Percentiles rank a stretch among this genome's conserved stretches.
Conservation (phyloP, 1,140 invertebrate genomes). For the Aphidius ervi region DNA sequence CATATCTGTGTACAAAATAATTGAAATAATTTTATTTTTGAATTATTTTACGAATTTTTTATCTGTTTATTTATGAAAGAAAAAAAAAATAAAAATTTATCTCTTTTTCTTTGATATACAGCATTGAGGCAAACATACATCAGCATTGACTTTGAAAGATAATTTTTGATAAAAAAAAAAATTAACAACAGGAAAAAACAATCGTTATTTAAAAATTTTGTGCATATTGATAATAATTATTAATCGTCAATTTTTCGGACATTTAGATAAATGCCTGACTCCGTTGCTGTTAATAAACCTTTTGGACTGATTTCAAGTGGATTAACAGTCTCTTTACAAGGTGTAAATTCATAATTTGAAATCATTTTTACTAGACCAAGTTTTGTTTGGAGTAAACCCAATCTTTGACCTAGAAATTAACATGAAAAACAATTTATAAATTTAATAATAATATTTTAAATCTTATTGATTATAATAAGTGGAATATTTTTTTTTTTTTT, state of each 20-base stretch:
- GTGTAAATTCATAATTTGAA: slow-evolving; percentile 40
- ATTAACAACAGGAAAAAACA: no score
- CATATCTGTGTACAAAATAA: no score
- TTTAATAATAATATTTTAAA: no score
- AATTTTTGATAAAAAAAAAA: no score
- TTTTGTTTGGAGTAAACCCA: slow-evolving; percentile 62
- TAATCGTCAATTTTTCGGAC: not conserved
- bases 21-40: slow-evolving; percentile 1
- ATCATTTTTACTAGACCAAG: slow-evolving; percentile 51
- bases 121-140: no score
- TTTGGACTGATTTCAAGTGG: slow-evolving; percentile 35
- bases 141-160: no score
- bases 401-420: slow-evolving; percentile 50
- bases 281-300: slow-evolving; percentile 47
- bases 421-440: not conserved
- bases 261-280: slow-evolving; percentile 16
- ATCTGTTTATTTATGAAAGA: not conserved
- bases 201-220: no score
- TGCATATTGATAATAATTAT: no score
- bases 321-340: slow-evolving; percentile 37
- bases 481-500: not conserved
- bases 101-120: not conserved
- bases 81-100: not conserved
- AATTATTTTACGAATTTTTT: no score
- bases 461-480: no score